These are phyloP conservation scores for Diadromus collaris DNA, from an alignment of 2,888 invertebrate species.

Conservation along the genomic window DNA sequence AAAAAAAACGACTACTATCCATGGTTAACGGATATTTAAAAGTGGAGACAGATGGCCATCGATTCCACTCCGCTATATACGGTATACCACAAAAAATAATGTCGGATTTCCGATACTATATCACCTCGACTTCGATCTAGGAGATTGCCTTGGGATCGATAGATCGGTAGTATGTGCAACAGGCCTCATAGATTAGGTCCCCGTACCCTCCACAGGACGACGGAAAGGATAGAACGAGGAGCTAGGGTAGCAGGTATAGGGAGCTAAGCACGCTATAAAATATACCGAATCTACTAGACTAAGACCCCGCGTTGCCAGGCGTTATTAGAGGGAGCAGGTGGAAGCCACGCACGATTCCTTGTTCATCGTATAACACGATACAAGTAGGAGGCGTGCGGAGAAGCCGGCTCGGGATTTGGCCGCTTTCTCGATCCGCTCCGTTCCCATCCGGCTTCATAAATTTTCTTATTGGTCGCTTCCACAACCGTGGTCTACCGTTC, in stretches of 20 bases:
- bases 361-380: conserved; percentile 54
- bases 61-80: not conserved
- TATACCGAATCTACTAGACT: conserved; percentile 44
- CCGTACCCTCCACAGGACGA: conserved; percentile 33
- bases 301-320: conserved; percentile 48
- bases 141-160: conserved; percentile 2
- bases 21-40: not conserved
- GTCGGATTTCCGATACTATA: not conserved
- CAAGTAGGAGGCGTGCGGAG: conserved; percentile 39
- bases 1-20: not conserved
- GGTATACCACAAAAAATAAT: not conserved
- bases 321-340: conserved; percentile 67
- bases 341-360: conserved; percentile 63
- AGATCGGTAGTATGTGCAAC: conserved; percentile 32
- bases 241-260: conserved; percentile 54
- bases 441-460: conserved; percentile 65
- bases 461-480: conserved; percentile 61
- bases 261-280: conserved; percentile 48
- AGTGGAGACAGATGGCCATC: not conserved
- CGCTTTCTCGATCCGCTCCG: conserved; percentile 48
- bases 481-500: conserved; percentile 22
- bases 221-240: conserved; percentile 37
- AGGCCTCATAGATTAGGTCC: conserved; percentile 39
- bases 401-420: conserved; percentile 50
- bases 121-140: not conserved